Base-by-base conservation (phyloP, 2,888 invertebrate genomes). In the Podotricha telesiphe region DNA sequence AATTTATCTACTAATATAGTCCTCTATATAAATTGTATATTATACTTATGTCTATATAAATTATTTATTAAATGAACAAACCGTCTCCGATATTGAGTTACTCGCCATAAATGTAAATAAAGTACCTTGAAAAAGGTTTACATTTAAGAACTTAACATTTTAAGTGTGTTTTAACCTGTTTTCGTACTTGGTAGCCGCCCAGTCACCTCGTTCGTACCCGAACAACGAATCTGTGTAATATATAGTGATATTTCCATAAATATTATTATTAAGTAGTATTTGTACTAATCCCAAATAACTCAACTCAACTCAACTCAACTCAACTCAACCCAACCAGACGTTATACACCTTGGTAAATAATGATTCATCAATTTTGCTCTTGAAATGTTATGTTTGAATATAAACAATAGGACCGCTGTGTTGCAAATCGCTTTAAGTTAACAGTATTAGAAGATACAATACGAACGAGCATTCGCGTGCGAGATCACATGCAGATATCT, bases 401-500 rank as follows among this genome's bases (percentile, higher is more conserved):
- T 50, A n/a, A 28, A 53, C 53, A 28, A 53, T 53, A 34, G 22
- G 22, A 4, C 13, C 50, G 22, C 50, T 50, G 6, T 50, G 50
- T 50, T 20, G 11, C 11, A 50, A 50, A 50, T 50, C 53, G 28
- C n/a, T 53, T 53, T 28, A 28, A 45, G 59, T 42, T 59, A 59
- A 59, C 59, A 28, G 45, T 22, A 45, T 45, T 59, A 59, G n/a
- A 45, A 45, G 45, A 45, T 45, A 22, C 45, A 59, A 45, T 11
- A 45, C 11, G 22, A 42, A 22, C 45, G 20, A 45, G 45, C 22
- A 45, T 59, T 59, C 59, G 22, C 45, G 59, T 59, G 59, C 45
- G 22, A 55, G 34, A 48, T 19, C 55, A 55, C 55, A 17, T 55
- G 37, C 6, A 17, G 59, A 59, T 58, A 58, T 22, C 42, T 28